Evolutionary conservation across 2,888 invertebrate genomes (phyloP).

Genomic region (Hypomecis atomaria): DNA sequence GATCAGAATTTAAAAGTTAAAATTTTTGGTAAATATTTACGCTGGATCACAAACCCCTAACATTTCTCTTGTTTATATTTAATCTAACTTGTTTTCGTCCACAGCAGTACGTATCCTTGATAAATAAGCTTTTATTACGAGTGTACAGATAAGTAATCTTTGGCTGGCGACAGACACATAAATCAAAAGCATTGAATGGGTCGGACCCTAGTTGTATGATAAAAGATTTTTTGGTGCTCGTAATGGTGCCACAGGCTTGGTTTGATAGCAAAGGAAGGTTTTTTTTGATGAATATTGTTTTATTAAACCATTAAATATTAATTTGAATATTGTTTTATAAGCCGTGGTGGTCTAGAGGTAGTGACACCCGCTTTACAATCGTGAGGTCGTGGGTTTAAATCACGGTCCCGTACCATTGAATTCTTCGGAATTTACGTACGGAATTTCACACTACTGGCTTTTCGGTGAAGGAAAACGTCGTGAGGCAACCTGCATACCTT

Average conservation of each 20-base stretch:
- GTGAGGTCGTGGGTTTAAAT: too few species aligned
- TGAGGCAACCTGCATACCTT: too few species aligned
- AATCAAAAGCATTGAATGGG: constrained; percentile 79
- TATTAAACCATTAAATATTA: too few species aligned
- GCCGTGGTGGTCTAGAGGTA: too few species aligned
- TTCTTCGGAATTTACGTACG: too few species aligned
- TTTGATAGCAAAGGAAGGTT: constrained; percentile 33
- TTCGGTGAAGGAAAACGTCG: too few species aligned
- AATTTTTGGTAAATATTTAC: too few species aligned
- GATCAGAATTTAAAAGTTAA: too few species aligned
- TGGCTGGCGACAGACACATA: constrained; percentile 69
- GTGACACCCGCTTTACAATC: too few species aligned
- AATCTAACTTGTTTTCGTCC: constrained; percentile 55
- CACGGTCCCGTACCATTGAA: too few species aligned
- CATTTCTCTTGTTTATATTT: constrained; percentile 32
- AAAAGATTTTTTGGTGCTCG: constrained; percentile 42
- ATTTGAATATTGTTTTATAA: too few species aligned
- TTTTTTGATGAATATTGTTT: constrained; percentile 14
- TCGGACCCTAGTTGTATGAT: constrained; percentile 50
- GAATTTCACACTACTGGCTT: too few species aligned
- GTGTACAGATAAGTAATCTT: constrained; percentile 71
- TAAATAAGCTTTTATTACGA: constrained; percentile 68
- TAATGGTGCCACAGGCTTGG: constrained; percentile 40
- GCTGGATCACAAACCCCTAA: constrained; percentile 17
- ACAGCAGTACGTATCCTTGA: constrained; percentile 54